Base-by-base conservation (phyloP, 2,888 invertebrate genomes). In the Iphiclides podalirius region DNA sequence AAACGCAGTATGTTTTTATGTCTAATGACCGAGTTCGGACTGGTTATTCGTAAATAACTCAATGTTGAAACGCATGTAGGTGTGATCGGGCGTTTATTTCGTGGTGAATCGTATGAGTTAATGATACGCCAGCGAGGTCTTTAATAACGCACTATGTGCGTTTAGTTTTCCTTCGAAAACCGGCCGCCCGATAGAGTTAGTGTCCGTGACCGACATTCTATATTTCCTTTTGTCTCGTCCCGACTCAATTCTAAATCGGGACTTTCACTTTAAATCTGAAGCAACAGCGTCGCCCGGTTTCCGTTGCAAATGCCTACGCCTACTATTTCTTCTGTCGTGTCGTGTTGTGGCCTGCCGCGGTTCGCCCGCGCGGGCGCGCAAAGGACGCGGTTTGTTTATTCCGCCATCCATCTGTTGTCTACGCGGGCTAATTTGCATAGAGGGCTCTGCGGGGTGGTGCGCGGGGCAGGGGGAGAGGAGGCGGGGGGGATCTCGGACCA, bases 331-430 rank as follows among this genome's bases (percentile, higher is more conserved):
- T 20, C 6, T 3, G 4, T 20, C 20, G 20, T 20, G 20, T 20
- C 20, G 6, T 17, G 52, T n/a, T n/a, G n/a, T 45, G 60, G 47
- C 60, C 54, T 38, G 37, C 9, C 17, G 45, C 20, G 15, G 23
- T 26, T n/a, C 31, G n/a, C n/a, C 28, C 34, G 63, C 59, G 60
- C 57, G 63, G 66, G 64, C 61, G 69, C 72, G 79, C 72, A 81
- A 82, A 83, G 79, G 82, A 79, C 80, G 74, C 76, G 82, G 84
- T 87, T 86, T 87, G 87, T 84, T 87, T 87, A 51, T 51, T 85
- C 84, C 84, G 81, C 85, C 80, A 85, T 88, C 88, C 86, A 87
- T 87, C 87, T 87, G 87, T 87, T 87, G 86, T 87, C 86, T 86
- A 83, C 84, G 78, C 79, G 69, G 82, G 83, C 86, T 86, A 88